Conservation (phyloP, 1,140 invertebrate species). For the Atta cephalotes region DNA sequence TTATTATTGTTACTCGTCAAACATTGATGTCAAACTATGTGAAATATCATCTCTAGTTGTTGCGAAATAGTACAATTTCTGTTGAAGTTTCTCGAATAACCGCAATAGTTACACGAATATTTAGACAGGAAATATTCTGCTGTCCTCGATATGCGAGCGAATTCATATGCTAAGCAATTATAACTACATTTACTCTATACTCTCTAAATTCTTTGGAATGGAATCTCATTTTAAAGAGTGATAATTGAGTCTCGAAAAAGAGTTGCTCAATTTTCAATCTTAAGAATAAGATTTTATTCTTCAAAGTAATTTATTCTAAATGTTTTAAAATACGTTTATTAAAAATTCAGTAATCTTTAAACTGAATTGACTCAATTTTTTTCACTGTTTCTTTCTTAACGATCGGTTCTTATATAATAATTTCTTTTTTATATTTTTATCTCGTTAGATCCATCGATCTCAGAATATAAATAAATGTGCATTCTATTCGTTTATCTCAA, state of each 20-base stretch:
- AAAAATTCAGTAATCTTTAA: not conserved
- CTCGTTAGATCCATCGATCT: not conserved
- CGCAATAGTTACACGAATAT: not conserved
- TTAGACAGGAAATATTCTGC: not conserved
- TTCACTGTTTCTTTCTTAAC: not conserved
- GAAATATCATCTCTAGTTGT: not conserved
- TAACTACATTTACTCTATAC: not conserved
- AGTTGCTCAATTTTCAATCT: no score
- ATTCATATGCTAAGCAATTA: not conserved
- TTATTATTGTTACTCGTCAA: not conserved
- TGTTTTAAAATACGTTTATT: not conserved
- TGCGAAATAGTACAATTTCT: not conserved
- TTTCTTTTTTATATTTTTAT: not conserved
- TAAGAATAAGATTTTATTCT: no score
- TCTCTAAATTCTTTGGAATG: no score
- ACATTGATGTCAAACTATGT: not conserved
- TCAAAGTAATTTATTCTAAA: no score
- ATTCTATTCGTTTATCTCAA: not conserved
- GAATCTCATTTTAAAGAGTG: no score
- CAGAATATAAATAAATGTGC: slow-evolving; percentile 9
- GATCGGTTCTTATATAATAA: not conserved
- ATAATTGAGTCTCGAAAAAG: no score
- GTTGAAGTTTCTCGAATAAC: slow-evolving; percentile 8
- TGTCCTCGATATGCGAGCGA: not conserved
- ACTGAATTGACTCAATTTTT: not conserved